Evolutionary conservation across 1,140 invertebrate species (phyloP).

Genomic region (Drosophila nikananu): DNA sequence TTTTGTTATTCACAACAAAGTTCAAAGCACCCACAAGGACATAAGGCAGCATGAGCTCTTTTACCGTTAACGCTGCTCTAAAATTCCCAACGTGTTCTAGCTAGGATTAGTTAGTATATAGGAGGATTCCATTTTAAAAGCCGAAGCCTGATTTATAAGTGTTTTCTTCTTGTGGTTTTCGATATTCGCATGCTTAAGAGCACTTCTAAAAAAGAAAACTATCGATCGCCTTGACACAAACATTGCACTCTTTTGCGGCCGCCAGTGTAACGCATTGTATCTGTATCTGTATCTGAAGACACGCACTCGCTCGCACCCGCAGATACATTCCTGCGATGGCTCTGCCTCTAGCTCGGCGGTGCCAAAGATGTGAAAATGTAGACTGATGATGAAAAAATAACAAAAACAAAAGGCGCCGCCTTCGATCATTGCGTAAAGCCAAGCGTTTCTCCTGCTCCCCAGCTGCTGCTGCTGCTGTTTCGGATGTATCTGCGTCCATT

Average conservation of each 20-base stretch:
- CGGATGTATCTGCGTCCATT: constrained; percentile 28
- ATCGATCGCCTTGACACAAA: background rate
- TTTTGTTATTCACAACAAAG: background rate
- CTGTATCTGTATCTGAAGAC: constrained; percentile 13
- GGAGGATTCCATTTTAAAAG: no score
- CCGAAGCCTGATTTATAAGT: background rate
- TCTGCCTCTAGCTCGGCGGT: constrained; percentile 17
- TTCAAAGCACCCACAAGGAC: background rate
- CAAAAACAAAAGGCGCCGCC: constrained; percentile 63
- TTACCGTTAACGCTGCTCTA: background rate
- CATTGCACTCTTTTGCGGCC: constrained; percentile 40
- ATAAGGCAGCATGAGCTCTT: no score
- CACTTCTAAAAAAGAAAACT: background rate
- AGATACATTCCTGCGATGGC: constrained; percentile 16
- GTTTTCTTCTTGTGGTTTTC: background rate
- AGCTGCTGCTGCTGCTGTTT: constrained; percentile 27
- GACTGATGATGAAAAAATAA: constrained; percentile 71
- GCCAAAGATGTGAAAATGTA: constrained; percentile 74
- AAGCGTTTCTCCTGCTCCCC: constrained; percentile 25
- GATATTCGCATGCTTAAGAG: background rate
- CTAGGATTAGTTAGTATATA: background rate
- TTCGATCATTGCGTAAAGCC: constrained; percentile 80
- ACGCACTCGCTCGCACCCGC: constrained; percentile 40
- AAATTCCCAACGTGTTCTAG: background rate
- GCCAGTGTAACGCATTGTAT: constrained; percentile 31